Percentiles rank a stretch among this genome's conserved stretches.
These are phyloP conservation scores for Labeo rohita DNA, from an alignment of 2,113 vertebrate genomes.

Conservation along the genomic window DNA sequence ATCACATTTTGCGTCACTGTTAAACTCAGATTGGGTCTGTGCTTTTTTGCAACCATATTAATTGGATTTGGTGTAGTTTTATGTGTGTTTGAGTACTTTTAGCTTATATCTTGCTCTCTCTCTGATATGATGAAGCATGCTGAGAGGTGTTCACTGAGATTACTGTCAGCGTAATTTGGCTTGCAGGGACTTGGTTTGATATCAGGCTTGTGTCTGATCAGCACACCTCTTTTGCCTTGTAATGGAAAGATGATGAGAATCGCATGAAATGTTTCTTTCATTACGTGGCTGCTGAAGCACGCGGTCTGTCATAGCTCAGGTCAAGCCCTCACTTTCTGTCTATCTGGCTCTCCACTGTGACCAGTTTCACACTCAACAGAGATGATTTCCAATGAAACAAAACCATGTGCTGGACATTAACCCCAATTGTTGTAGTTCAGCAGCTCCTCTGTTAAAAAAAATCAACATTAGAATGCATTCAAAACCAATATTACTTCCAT, in stretches of 20 bases:
- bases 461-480: not conserved
- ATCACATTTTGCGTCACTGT: conserved; percentile 29
- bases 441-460: not conserved
- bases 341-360: not conserved
- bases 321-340: conserved; percentile 11
- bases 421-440: not conserved
- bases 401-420: not conserved
- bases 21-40: not conserved
- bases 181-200: conserved; percentile 70
- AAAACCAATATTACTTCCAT: not conserved
- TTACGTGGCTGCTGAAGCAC: conserved; percentile 63
- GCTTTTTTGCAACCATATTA: conserved; percentile 21
- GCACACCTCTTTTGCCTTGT: conserved; percentile 67
- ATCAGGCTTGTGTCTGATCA: conserved; percentile 73
- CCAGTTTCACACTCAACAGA: not conserved
- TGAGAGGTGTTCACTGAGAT: conserved; percentile 71
- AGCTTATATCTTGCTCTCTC: not conserved
- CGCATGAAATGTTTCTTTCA: conserved; percentile 62
- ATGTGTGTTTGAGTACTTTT: conserved; percentile 15
- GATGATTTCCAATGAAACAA: not conserved
- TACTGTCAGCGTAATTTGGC: conserved; percentile 78
- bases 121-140: conserved; percentile 64
- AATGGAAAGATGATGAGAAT: conserved; percentile 70
- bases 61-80: conserved; percentile 22
- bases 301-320: not conserved